Evolutionary conservation across 2,888 invertebrate genomes (phyloP), one percentile per base, ranked within the genome.

Genomic region (Heliconius hortense): DNA sequence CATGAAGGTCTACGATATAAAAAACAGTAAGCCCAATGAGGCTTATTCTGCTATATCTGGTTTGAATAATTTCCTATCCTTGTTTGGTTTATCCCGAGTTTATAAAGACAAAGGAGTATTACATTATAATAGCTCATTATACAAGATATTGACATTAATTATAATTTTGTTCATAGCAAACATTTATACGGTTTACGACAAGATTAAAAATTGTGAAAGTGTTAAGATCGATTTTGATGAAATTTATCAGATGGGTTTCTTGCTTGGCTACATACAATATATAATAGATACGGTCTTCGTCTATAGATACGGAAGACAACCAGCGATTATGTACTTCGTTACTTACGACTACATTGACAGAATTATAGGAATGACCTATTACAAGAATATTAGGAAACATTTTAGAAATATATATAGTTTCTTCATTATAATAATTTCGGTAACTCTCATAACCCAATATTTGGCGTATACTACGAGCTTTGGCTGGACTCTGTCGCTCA

Each of bases 331-430:
- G 0, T 81, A 81, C 26, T 76, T 80, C 39, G 67, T 48, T n/a
- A 35, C 77, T 0, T 82, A 79, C 39, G 77, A 80, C 24, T 56
- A 76, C 10, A 75, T 81, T 8, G 82, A 82, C 15, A 78, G 48
- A 63, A 71, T 68, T 15, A 74, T 80, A 0, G 76, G 78, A 7
- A 77, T 79, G 68, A 62, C 56, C n/a, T 75, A 77, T 68, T 78
- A 80, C 60, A 68, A 24, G 1, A 73, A 68, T 56, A 78, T 82
- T 7, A 76, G 70, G n/a, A 78, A 48, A 4, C 67, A 70, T 28
- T 76, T 81, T 26, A 62, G n/a, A 7, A 73, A 39, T 8, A 59
- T 76, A 10, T 63, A 73, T n/a, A 13, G 74, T 11, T 48, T 64
- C 15, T 78, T 78, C 26, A 28, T 73, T 11, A 18, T 67, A 5